phyloP scores from a whole-genome alignment of 2,113 vertebrate species.

The Dolichallabes microphthalmus region DNA sequence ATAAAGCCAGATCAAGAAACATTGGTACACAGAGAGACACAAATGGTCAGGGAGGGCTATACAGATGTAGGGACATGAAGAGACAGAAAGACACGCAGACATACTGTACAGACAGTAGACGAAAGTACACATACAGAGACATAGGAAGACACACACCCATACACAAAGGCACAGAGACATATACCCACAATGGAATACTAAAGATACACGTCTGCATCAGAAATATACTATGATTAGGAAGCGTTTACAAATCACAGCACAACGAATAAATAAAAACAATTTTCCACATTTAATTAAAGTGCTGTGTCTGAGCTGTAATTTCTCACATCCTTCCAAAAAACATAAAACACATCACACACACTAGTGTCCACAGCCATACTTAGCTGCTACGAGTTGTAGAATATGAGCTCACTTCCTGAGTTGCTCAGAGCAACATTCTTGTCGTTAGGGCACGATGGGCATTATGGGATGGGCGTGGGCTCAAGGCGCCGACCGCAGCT shows the following conservation, averaged over 20 bases:
- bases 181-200: not conserved
- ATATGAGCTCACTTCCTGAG: conserved; percentile 44
- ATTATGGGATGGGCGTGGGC: conserved; percentile 35
- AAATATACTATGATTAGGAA: not conserved
- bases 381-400: not conserved
- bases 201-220: not conserved
- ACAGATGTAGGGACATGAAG: not conserved
- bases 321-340: not conserved
- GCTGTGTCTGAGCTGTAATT: not conserved
- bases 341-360: not conserved
- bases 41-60: not conserved
- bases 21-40: not conserved
- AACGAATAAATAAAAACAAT: not conserved
- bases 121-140: not conserved
- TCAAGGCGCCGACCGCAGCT: not conserved
- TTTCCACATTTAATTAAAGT: not conserved
- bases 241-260: not conserved
- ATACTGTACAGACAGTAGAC: not conserved
- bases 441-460: conserved; percentile 16
- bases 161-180: not conserved
- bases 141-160: not conserved
- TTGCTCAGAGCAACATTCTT: not conserved
- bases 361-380: not conserved
- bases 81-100: not conserved
- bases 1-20: not conserved